A percentile compares a stretch with the other conserved stretches of the same genome.
Evolutionary conservation across 2,888 invertebrate genomes (phyloP).

Genomic region (Marronus borbonicus): DNA sequence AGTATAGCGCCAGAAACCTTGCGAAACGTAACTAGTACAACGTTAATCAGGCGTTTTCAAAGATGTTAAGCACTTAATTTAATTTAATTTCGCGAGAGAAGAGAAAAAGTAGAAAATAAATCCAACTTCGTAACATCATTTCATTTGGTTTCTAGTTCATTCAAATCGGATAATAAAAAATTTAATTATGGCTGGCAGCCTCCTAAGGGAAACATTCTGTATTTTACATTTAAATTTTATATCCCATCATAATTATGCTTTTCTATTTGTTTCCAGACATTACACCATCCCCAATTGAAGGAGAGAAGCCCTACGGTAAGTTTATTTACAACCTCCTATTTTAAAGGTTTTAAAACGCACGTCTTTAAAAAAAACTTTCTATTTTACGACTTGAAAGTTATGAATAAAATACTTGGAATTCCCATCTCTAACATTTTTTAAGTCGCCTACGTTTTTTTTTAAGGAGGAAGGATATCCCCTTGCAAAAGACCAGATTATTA

Average conservation of each 20-base stretch:
- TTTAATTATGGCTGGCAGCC: too few relatives aligned
- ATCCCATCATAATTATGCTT: slow-evolving; percentile 32
- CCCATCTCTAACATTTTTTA: not conserved
- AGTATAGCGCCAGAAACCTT: too few relatives aligned
- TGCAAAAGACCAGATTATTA: not conserved
- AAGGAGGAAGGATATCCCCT: not conserved
- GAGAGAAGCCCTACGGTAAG: slow-evolving; percentile 68
- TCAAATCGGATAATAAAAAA: too few relatives aligned
- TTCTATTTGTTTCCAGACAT: slow-evolving; percentile 65
- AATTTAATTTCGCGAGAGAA: too few relatives aligned
- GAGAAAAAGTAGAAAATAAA: too few relatives aligned
- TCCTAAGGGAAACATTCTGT: not conserved
- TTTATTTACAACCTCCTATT: slow-evolving; percentile 47
- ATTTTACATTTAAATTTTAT: slow-evolving; percentile 43
- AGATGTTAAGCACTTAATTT: too few relatives aligned
- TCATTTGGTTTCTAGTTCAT: too few relatives aligned
- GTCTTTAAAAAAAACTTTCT: slow-evolving; percentile 40
- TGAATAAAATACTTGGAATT: slow-evolving; percentile 28
- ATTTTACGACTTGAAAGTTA: slow-evolving; percentile 47
- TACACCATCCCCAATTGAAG: slow-evolving; percentile 63
- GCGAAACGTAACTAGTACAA: too few relatives aligned
- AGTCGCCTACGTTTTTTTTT: not conserved
- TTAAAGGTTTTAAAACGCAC: slow-evolving; percentile 6
- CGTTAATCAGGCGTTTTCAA: too few relatives aligned
- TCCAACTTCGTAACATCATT: too few relatives aligned